A percentile compares a stretch with the other conserved stretches of the same genome.
Evolutionary conservation across 92 coral and sea anemone species (phyloP).

Genomic region (Parazoanthus atlanticus): DNA sequence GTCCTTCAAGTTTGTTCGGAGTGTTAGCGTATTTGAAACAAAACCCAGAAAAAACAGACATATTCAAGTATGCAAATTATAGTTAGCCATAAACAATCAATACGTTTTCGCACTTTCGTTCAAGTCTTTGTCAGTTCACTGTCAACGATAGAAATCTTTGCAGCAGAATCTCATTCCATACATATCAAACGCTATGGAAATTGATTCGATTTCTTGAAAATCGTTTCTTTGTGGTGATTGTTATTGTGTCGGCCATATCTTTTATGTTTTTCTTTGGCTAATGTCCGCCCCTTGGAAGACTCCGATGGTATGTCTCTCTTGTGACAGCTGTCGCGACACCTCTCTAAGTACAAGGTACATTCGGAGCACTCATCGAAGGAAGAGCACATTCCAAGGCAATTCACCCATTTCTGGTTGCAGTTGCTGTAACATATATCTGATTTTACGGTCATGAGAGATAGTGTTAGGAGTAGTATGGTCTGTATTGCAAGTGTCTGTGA

Average conservation of each 20-base stretch:
- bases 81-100: not conserved
- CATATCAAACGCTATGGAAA: no score
- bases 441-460: not conserved
- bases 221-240: not conserved
- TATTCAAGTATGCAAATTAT: no score
- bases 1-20: not conserved
- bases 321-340: constrained; percentile 3
- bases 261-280: not conserved
- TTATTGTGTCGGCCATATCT: not conserved
- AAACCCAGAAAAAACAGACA: not conserved
- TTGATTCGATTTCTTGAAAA: no score
- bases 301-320: not conserved
- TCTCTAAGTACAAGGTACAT: not conserved
- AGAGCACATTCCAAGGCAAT: not conserved
- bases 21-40: not conserved
- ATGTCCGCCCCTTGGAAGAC: not conserved
- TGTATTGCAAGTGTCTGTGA: not conserved
- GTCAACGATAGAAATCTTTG: no score
- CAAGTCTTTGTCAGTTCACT: no score
- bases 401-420: not conserved
- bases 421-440: not conserved
- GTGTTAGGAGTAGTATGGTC: not conserved
- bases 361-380: not conserved
- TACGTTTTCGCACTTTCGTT: no score
- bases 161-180: no score